A percentile compares a stretch with the other conserved stretches of the same genome.
Evolutionary conservation across 2,888 invertebrate genomes (phyloP).

Genomic region (Pollenia labialis): DNA sequence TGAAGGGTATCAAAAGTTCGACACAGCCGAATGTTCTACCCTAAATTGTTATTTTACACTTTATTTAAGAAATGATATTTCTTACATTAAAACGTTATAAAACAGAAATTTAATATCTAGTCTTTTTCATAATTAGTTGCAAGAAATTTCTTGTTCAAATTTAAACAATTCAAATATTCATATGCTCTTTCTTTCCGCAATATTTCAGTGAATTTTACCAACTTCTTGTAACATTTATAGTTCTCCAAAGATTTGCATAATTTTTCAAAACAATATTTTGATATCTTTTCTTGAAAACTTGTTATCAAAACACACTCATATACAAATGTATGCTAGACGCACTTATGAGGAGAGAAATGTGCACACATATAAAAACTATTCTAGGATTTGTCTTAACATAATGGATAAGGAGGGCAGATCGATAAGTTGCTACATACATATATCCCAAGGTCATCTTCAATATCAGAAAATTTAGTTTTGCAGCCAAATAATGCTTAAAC

Average conservation of each 20-base stretch:
- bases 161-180: slow-evolving; percentile 9
- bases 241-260: slow-evolving; percentile 59
- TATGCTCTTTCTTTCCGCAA: neutral
- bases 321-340: neutral
- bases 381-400: neutral
- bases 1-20: too few species aligned
- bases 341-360: neutral
- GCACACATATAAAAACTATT: neutral
- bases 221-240: slow-evolving; percentile 39
- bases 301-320: neutral
- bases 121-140: slow-evolving; percentile 17
- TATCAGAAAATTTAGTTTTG: too few species aligned
- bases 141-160: neutral
- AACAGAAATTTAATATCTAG: neutral
- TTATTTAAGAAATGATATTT: too few species aligned
- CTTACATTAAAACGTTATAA: too few species aligned
- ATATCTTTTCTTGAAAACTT: slow-evolving; percentile 44
- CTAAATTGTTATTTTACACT: too few species aligned
- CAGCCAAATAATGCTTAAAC: too few species aligned
- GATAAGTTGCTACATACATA: neutral
- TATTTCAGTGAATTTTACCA: neutral
- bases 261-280: slow-evolving; percentile 56
- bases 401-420: neutral
- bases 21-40: too few species aligned
- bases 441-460: too few species aligned